These are phyloP conservation scores for Phaetusa simplex DNA, from an alignment of 2,113 vertebrate species.

Conservation along the genomic window DNA sequence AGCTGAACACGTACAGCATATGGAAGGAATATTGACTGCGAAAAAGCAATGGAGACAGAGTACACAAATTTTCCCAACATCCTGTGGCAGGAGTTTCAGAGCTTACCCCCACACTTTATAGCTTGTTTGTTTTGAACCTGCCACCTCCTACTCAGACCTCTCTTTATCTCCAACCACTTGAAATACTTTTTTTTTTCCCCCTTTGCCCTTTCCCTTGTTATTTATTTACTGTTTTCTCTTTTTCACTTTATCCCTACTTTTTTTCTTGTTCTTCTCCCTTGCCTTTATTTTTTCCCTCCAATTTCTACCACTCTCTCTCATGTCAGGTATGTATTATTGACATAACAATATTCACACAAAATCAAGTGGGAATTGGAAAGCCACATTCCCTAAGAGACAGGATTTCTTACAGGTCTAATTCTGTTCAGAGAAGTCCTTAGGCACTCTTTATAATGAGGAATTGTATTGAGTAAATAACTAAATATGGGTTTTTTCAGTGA, in stretches of 20 bases:
- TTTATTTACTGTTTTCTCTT: neutral
- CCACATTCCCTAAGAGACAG: neutral
- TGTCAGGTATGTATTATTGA: neutral
- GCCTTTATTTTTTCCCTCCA: neutral
- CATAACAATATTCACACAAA: neutral
- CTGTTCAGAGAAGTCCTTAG: neutral
- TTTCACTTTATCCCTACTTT: neutral
- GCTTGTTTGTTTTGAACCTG: constrained; percentile 1
- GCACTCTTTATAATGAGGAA: neutral
- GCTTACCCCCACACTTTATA: neutral
- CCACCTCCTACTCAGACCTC: neutral
- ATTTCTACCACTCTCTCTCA: neutral
- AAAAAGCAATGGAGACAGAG: neutral
- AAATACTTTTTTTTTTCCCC: neutral
- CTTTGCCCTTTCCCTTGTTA: neutral
- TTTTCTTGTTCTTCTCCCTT: neutral
- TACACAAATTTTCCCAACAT: neutral
- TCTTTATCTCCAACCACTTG: neutral
- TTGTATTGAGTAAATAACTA: neutral
- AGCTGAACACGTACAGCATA: neutral
- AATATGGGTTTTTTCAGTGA: neutral
- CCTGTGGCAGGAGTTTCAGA: neutral
- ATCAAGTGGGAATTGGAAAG: neutral
- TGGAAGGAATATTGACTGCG: neutral
- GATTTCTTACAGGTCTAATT: neutral